Conservation (phyloP, 2,888 invertebrate species). For the Calameuta pallipes region DNA sequence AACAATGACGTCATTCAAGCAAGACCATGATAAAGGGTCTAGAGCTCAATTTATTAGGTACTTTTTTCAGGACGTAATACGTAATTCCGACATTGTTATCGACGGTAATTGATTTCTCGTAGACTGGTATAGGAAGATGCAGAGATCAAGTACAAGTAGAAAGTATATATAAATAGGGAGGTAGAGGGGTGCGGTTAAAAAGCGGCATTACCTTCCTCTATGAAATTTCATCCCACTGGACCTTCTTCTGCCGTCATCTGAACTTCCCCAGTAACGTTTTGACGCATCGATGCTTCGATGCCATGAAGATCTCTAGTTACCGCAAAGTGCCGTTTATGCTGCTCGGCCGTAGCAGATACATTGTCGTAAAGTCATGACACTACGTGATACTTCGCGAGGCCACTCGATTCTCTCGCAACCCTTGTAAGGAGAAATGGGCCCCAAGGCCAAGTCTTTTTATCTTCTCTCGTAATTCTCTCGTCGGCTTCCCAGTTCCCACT, state of each 20-base stretch:
- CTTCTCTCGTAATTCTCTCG: conserved; percentile 9
- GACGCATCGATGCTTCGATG: neutral
- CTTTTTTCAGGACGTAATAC: neutral
- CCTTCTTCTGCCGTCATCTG: neutral
- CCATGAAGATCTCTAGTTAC: neutral
- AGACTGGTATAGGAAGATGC: neutral
- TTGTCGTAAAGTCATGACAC: neutral
- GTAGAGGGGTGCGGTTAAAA: neutral
- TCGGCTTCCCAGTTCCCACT: conserved; percentile 11
- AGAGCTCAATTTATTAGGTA: neutral
- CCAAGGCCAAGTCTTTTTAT: conserved; percentile 36
- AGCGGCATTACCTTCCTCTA: neutral
- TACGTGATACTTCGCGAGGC: neutral
- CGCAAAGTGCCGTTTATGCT: neutral
- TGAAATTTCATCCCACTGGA: neutral
- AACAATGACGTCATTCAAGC: conserved; percentile 42
- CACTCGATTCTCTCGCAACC: conserved; percentile 22
- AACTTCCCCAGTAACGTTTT: neutral
- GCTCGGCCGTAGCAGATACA: neutral
- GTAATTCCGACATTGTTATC: neutral
- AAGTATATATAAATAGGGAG: neutral
- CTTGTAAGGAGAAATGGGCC: conserved; percentile 45
- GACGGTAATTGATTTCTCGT: neutral
- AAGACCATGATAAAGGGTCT: conserved; percentile 20
- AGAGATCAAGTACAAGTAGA: neutral